Evolutionary conservation across 2,797 vertebrate species (phyloP).

Genomic region (Microchirus variegatus): DNA sequence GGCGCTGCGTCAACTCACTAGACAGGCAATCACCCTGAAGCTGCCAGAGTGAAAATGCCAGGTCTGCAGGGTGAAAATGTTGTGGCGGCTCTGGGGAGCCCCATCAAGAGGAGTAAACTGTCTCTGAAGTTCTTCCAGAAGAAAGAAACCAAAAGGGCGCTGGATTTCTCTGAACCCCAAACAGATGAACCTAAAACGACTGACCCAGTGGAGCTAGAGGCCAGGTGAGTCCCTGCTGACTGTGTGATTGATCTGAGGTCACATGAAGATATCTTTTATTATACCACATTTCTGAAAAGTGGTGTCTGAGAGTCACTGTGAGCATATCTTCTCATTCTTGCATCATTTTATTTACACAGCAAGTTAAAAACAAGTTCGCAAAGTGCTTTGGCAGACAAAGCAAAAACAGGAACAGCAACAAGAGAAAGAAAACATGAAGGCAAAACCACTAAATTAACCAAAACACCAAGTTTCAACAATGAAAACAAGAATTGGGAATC

Average conservation of each 20-base stretch:
- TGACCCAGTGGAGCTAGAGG: constrained; percentile 77
- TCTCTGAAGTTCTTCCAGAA: constrained; percentile 97
- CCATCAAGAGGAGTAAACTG: constrained; percentile 89
- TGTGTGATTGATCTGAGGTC: neutral
- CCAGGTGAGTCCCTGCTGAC: constrained; percentile 65
- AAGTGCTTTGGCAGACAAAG: no score
- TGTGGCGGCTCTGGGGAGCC: constrained; percentile 83
- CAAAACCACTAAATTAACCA: no score
- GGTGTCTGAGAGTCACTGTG: neutral
- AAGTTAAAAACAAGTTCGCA: no score
- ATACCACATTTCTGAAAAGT: neutral
- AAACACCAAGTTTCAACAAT: no score
- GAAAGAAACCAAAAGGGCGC: constrained; percentile 91
- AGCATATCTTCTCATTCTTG: no score
- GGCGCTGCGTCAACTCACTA: constrained; percentile 56
- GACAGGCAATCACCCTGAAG: neutral
- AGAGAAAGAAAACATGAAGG: no score
- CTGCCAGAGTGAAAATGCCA: constrained; percentile 58
- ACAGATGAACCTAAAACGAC: constrained; percentile 78
- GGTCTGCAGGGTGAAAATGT: constrained; percentile 85
- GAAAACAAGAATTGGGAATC: no score
- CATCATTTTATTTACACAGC: no score
- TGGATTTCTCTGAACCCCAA: constrained; percentile 91
- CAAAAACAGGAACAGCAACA: no score
- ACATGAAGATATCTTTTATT: no score